Base-by-base conservation (phyloP, 2,797 vertebrate species). In the Knipowitschia caucasica region DNA sequence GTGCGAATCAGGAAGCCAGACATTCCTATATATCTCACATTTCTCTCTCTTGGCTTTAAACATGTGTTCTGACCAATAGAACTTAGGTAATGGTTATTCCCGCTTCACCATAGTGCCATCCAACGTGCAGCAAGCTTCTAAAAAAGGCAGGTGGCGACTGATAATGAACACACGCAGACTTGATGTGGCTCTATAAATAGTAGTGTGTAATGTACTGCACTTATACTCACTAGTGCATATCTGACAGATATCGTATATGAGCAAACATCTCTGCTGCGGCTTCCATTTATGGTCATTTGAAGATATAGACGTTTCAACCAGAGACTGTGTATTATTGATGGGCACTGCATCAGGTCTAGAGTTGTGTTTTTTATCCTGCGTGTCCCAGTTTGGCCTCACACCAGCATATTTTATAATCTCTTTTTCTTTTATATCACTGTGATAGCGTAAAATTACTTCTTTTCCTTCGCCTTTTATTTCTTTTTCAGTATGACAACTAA, bases 91-190 rank as follows among this genome's bases (percentile, higher is more conserved):
- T 33, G 52, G 34, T 53, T 40, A 56, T 56, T 71, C 59, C 33
- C 50, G 54, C 68, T 72, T 68, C 74, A 64, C 72, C 61, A 59
- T 62, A 43, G 59, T 62, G 65, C 56, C 63, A 63, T 65, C 64
- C 36, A 33, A 53, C 57, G 46, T 54, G 65, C 0, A 29, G 27
- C 51, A 29, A 51, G 57, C 35, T 53, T 62, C 62, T 59, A 45
- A 66, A 65, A 69, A 39, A 64, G 29, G 60, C n/a, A 63, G 49
- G 24, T 18, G 15, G 46, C 51, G 26, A 2, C 59, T 66, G 51
- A 62, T 66, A 49, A 67, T 45, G 58, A 52, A 23, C 50, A 45
- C 56, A 50, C 64, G 38, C 50, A 38, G 42, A 52, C 39, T 46
- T 4, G 44, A 53, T 62, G 24, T 11, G 26, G 10, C 1, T 15